phyloP scores from a whole-genome alignment of 2,888 invertebrate genomes.

The Phasia obesa region DNA sequence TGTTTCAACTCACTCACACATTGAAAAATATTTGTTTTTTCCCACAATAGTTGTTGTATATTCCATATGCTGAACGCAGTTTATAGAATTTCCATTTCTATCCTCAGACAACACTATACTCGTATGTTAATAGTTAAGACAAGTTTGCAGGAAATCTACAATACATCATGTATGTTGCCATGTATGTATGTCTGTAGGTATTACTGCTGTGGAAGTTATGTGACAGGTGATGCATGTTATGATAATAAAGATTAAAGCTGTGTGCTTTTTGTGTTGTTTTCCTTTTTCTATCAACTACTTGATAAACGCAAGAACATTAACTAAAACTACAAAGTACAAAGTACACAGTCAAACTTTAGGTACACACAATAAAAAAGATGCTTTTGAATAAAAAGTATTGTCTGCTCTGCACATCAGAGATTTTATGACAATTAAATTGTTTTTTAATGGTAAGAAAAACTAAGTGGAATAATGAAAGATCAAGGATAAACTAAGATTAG shows the following conservation, averaged over 20 bases:
- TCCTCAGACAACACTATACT: not conserved
- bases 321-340: slow-evolving; percentile 28
- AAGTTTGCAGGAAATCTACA: slow-evolving; percentile 29
- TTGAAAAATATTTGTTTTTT: not conserved
- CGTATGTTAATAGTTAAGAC: slow-evolving; percentile 56
- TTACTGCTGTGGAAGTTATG: slow-evolving; percentile 47
- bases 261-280: slow-evolving; percentile 1
- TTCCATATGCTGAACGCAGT: slow-evolving; percentile 40
- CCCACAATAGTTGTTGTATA: slow-evolving; percentile 7
- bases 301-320: slow-evolving; percentile 39
- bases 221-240: slow-evolving; percentile 68
- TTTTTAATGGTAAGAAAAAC: slow-evolving; percentile 23
- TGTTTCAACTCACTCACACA: slow-evolving; percentile 3
- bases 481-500: slow-evolving; percentile 22
- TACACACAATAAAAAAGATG: not conserved
- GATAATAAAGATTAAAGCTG: slow-evolving; percentile 66
- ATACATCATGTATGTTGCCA: slow-evolving; percentile 2
- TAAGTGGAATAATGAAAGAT: slow-evolving; percentile 16
- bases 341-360: slow-evolving; percentile 7
- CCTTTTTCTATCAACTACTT: slow-evolving; percentile 6
- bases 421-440: slow-evolving; percentile 35
- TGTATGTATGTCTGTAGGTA: slow-evolving; percentile 8
- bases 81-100: slow-evolving; percentile 24
- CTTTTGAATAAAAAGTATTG: slow-evolving; percentile 1
- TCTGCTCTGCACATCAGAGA: not conserved